phyloP scores from a whole-genome alignment of 2,888 invertebrate genomes.

The Drosophila peninsularis region DNA sequence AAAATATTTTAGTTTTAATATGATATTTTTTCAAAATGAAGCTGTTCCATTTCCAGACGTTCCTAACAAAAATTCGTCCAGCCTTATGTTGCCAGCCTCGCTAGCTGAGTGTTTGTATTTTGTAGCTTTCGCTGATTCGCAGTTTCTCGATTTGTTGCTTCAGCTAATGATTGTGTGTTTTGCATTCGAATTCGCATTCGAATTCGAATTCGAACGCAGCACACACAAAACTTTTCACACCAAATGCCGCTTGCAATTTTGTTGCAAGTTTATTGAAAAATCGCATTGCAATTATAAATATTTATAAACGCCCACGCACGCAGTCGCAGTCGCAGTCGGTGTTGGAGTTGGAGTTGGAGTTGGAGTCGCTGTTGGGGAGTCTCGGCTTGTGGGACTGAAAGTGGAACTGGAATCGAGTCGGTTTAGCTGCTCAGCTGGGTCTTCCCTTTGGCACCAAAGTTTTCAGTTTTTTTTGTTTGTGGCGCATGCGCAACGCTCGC shows the following conservation, averaged over 20 bases:
- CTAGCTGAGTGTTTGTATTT: background rate
- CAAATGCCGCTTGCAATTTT: constrained; percentile 55
- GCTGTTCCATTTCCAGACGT: background rate
- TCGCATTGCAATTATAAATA: constrained; percentile 69
- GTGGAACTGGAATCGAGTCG: constrained; percentile 27
- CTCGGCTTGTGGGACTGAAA: constrained; percentile 10
- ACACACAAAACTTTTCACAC: constrained; percentile 35
- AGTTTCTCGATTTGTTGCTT: constrained; percentile 28
- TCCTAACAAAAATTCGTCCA: background rate
- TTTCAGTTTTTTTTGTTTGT: constrained; percentile 17
- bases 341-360: constrained; percentile 5
- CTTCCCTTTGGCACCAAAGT: constrained; percentile 15
- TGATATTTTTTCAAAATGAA: background rate
- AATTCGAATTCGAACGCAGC: constrained; percentile 1
- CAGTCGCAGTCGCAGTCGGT: constrained; percentile 7
- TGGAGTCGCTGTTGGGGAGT: constrained; percentile 5
- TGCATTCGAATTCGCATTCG: constrained; percentile 9
- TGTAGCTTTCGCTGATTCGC: constrained; percentile 2
- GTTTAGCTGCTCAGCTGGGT: constrained; percentile 14
- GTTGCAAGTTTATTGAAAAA: constrained; percentile 61
- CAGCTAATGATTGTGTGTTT: constrained; percentile 26
- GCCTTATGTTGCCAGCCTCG: background rate
- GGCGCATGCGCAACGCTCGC: constrained; percentile 69
- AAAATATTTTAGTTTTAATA: background rate
- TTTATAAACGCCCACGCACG: constrained; percentile 65